These are phyloP conservation scores for Chelon labrosus DNA, from an alignment of 2,797 vertebrate species.

Conservation along the genomic window DNA sequence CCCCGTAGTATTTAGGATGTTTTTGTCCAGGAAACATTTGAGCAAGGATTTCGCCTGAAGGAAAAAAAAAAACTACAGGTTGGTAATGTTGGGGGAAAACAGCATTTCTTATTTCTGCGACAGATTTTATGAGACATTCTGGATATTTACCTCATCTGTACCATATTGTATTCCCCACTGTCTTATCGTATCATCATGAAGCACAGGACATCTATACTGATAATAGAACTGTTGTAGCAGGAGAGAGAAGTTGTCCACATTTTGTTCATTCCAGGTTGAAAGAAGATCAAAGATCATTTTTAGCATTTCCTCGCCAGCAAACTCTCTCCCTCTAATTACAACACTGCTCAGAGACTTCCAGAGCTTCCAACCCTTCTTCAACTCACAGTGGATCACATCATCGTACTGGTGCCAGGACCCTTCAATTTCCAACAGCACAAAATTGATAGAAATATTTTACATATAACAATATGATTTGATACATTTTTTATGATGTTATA, in stretches of 20 bases:
- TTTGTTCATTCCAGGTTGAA: constrained; percentile 44
- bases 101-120: neutral
- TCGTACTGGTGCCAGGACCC: constrained; percentile 66
- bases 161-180: neutral
- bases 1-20: neutral
- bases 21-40: neutral
- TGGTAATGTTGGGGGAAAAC: neutral
- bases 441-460: neutral
- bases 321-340: neutral
- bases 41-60: constrained; percentile 23
- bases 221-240: constrained; percentile 31
- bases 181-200: constrained; percentile 10
- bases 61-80: neutral
- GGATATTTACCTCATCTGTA: constrained; percentile 1
- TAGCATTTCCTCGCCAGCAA: constrained; percentile 45
- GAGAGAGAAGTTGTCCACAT: constrained; percentile 54
- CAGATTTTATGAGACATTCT: neutral
- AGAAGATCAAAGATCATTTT: constrained; percentile 42
- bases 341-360: fast-evolving
- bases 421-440: neutral
- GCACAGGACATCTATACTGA: neutral
- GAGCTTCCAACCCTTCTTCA: fast-evolving
- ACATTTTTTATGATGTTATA: neutral
- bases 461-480: neutral
- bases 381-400: constrained; percentile 37